Conservation (phyloP, 2,113 vertebrate genomes). For the Hemiscyllium ocellatum region DNA sequence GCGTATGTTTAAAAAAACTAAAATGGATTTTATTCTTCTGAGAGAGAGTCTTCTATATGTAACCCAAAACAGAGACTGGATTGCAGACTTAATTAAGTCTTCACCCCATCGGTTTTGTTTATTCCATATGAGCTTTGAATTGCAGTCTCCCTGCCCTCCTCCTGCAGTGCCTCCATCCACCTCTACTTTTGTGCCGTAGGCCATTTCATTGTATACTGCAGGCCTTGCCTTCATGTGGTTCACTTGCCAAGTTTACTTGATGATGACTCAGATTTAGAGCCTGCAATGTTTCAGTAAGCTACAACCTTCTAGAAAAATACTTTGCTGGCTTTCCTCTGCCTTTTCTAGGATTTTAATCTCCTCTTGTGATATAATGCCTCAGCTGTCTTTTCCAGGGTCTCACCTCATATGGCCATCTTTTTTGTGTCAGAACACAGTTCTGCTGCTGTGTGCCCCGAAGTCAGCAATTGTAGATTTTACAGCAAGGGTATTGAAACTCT, state of each 20-base stretch:
- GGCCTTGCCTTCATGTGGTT: background rate
- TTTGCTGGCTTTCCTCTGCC: background rate
- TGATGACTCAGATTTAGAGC: background rate
- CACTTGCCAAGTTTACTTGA: background rate
- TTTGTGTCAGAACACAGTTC: background rate
- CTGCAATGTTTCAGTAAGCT: background rate
- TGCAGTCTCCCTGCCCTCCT: background rate
- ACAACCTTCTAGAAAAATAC: background rate
- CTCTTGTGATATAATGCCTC: background rate
- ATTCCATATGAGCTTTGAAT: background rate
- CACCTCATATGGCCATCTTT: background rate
- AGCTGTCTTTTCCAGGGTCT: background rate
- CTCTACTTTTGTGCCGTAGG: background rate
- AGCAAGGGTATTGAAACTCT: background rate
- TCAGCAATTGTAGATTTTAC: background rate
- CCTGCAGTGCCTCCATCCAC: background rate
- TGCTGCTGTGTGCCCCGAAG: background rate
- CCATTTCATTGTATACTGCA: background rate
- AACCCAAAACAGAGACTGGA: background rate
- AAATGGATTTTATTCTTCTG: background rate
- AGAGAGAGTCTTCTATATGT: background rate
- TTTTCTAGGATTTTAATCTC: background rate
- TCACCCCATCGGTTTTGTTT: conserved; percentile 10
- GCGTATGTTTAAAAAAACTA: background rate
- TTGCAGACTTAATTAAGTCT: background rate